These are phyloP conservation scores for Morinoia aosen DNA, from an alignment of 2,888 invertebrate species.

Conservation along the genomic window DNA sequence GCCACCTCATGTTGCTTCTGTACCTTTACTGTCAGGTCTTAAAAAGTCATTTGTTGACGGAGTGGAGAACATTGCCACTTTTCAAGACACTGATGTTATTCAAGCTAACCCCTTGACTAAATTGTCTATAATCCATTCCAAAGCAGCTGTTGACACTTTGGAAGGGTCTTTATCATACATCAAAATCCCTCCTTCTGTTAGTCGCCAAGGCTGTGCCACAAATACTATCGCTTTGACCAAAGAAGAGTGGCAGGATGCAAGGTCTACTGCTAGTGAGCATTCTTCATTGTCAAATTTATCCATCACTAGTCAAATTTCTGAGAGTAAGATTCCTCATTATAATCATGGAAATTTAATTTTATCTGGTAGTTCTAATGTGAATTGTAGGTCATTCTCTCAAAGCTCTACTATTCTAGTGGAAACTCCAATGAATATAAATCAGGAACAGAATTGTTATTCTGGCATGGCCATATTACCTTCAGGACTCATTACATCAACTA, in stretches of 20 bases:
- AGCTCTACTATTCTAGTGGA: background rate
- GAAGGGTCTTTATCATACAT: background rate
- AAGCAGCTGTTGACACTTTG: background rate
- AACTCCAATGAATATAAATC: background rate
- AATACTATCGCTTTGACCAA: background rate
- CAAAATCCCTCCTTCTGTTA: background rate
- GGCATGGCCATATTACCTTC: background rate
- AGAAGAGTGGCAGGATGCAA: background rate
- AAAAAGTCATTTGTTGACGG: background rate
- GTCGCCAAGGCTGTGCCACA: background rate
- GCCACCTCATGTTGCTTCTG: background rate
- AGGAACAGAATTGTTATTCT: background rate
- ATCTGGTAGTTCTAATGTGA: background rate
- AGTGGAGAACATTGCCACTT: background rate
- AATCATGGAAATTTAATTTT: background rate
- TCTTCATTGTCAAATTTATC: background rate
- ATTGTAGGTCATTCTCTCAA: background rate
- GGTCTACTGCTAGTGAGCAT: background rate
- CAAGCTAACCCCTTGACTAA: background rate
- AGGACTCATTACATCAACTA: background rate
- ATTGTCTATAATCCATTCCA: background rate
- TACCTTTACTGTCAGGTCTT: background rate
- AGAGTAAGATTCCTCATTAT: background rate
- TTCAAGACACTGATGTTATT: background rate
- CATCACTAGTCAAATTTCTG: background rate